These are phyloP conservation scores for Horisme vitalbata DNA, from an alignment of 2,888 invertebrate genomes.

Conservation along the genomic window DNA sequence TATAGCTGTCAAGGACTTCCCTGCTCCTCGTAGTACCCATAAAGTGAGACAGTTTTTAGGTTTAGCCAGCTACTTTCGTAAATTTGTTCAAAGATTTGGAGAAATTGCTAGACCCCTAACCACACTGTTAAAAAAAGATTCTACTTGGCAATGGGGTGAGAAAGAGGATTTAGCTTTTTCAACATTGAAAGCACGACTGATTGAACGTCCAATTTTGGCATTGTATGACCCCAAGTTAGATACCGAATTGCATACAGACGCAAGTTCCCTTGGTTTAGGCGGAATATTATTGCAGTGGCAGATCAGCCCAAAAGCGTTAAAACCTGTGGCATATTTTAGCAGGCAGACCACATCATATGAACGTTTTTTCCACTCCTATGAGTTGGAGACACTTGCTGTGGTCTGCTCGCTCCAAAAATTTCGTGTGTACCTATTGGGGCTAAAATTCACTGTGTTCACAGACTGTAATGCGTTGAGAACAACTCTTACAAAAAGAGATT, in stretches of 20 bases:
- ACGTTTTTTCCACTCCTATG: neutral
- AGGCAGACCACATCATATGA: slow-evolving; percentile 1
- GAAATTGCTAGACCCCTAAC: neutral
- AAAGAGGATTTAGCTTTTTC: no score
- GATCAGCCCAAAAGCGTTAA: no score
- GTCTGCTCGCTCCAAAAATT: neutral
- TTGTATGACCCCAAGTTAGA: neutral
- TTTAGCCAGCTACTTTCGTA: neutral
- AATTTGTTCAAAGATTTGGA: neutral
- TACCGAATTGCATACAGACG: slow-evolving; percentile 4
- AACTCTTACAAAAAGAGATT: slow-evolving; percentile 1
- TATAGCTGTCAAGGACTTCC: no score
- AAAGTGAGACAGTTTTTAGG: neutral
- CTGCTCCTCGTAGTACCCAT: neutral
- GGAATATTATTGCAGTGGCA: slow-evolving; percentile 1
- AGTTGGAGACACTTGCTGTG: slow-evolving; percentile 1
- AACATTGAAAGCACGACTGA: no score
- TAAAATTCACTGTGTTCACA: slow-evolving; percentile 1
- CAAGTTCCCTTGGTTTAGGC: neutral
- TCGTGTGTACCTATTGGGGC: neutral
- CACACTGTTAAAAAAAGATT: neutral
- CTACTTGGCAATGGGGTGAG: neutral
- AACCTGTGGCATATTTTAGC: slow-evolving; percentile 1
- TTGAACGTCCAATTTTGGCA: neutral
- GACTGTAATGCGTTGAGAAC: slow-evolving; percentile 3